Conservation (phyloP, 2,888 invertebrate genomes). For the Cheilosia scutellata region DNA sequence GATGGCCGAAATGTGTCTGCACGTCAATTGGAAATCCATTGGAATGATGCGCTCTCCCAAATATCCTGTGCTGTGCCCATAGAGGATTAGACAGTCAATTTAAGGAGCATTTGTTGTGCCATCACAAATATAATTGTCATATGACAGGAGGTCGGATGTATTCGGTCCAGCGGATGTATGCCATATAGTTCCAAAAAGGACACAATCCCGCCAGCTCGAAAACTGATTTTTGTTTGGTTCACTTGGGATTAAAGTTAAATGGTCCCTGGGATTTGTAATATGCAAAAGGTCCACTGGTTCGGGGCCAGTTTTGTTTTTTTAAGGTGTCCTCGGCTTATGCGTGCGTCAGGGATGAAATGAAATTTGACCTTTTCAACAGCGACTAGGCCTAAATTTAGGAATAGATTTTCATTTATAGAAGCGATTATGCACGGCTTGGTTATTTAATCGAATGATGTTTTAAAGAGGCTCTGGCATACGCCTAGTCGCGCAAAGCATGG, state of each 20-base stretch:
- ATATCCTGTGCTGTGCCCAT: background rate
- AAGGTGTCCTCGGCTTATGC: conserved; percentile 8
- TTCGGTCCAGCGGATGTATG: conserved; percentile 8
- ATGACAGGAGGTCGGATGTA: conserved; percentile 2
- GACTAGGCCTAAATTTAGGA: conserved; percentile 36
- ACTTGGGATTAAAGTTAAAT: conserved; percentile 13
- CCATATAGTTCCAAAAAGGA: conserved; percentile 1
- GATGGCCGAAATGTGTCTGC: conserved; percentile 41
- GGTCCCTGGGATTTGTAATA: conserved; percentile 34
- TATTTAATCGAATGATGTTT: conserved; percentile 31
- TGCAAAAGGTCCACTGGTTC: conserved; percentile 28
- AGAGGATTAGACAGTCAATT: conserved; percentile 37
- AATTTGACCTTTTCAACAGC: conserved; percentile 62
- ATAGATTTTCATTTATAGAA: conserved; percentile 35
- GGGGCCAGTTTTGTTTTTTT: conserved; percentile 23
- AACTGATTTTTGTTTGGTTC: conserved; percentile 45
- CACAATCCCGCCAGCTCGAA: background rate
- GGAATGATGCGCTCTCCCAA: background rate
- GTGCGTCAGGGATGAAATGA: conserved; percentile 37
- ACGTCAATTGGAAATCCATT: conserved; percentile 40
- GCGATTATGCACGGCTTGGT: background rate
- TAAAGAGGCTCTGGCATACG: background rate
- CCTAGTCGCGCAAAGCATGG: background rate
- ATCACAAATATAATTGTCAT: conserved; percentile 49
- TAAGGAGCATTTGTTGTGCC: conserved; percentile 30